phyloP scores from a whole-genome alignment of 2,113 vertebrate genomes.

The Cynocephalus volans region DNA sequence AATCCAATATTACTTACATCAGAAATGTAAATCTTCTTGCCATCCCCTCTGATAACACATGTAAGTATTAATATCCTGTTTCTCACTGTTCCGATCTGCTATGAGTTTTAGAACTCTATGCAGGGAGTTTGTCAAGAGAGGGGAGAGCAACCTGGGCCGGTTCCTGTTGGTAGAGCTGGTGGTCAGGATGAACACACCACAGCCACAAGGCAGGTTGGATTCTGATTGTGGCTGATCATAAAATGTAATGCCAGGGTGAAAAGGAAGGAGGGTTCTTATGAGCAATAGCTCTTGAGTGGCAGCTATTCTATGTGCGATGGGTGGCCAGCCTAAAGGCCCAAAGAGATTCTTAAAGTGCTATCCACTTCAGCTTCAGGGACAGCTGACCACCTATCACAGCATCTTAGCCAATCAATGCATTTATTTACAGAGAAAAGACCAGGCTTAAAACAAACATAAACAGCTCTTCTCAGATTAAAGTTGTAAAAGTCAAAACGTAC shows the following conservation, averaged over 20 bases:
- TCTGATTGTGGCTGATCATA: not conserved
- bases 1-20: not conserved
- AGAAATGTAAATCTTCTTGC: not conserved
- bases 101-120: not conserved
- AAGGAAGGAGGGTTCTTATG: not conserved
- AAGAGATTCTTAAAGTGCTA: not conserved
- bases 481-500: not conserved
- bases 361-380: not conserved
- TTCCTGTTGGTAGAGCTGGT: not conserved
- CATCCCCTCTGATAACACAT: not conserved
- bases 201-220: not conserved
- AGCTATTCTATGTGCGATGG: not conserved
- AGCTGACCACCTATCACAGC: not conserved
- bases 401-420: not conserved
- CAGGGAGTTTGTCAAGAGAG: not conserved
- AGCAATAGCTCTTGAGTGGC: not conserved
- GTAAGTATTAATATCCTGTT: not conserved
- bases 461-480: not conserved
- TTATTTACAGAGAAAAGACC: not conserved
- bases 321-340: not conserved
- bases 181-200: not conserved
- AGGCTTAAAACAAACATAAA: not conserved
- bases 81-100: not conserved
- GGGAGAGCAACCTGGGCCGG: not conserved
- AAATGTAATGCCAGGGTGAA: not conserved